A percentile compares a stretch with the other conserved stretches of the same genome.
These are phyloP conservation scores for Physocephala rufipes DNA, from an alignment of 2,888 invertebrate species.

Conservation along the genomic window DNA sequence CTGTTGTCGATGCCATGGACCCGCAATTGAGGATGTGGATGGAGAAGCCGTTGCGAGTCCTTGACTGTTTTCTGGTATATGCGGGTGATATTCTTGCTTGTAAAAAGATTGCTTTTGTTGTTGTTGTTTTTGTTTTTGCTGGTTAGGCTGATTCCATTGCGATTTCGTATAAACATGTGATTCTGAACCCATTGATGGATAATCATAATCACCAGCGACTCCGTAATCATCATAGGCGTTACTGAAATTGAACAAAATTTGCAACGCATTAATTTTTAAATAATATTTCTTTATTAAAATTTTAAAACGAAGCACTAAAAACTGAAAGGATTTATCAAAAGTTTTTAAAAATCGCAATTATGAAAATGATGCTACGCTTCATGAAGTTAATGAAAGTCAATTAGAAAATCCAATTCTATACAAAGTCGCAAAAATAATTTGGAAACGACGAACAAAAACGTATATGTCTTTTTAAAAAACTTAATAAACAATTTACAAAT, in stretches of 20 bases:
- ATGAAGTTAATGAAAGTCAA: no score
- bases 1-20: background rate
- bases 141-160: constrained; percentile 6
- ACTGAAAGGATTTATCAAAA: no score
- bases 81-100: background rate
- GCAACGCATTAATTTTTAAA: no score
- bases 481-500: no score
- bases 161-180: constrained; percentile 1
- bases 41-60: constrained; percentile 20
- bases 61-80: constrained; percentile 17
- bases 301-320: no score
- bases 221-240: constrained; percentile 39
- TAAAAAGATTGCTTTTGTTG: background rate
- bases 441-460: no score
- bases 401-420: no score
- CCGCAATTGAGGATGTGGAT: background rate
- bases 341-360: no score
- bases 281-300: background rate
- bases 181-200: constrained; percentile 1
- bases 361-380: no score
- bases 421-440: no score
- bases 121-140: constrained; percentile 11
- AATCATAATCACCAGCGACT: constrained; percentile 41
- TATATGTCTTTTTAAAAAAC: no score
- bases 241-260: constrained; percentile 35